Base-by-base conservation (phyloP, 64 coral and sea anemone genomes). In the Stylophora pistillata region DNA sequence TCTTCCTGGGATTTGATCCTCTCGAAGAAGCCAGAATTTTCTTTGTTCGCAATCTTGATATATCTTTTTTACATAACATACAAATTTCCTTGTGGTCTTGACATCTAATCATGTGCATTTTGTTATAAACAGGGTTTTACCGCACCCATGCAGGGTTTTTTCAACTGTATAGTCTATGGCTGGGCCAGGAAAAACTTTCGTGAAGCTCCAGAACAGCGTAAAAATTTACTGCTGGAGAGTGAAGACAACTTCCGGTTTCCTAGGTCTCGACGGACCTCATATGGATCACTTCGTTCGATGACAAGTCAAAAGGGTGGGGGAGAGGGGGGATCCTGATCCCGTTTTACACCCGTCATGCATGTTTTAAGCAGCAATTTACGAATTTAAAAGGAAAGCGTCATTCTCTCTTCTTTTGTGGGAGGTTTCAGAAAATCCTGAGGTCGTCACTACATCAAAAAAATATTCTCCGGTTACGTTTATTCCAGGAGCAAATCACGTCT, bases 121-220 rank as follows among this genome's bases (percentile, higher is more conserved):
- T 47, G 37, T 47, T 53, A 23, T 77, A 47, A 28, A 34, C 74
- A 97, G 95, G 91, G 87, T 58, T 76, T 97, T 1, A 90, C 91
- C 13, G 95, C 95, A 71, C 95, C 95, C 21, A 89, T 97, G 86
- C 95, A 97, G 25, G 95, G 95, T 10, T 97, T 97, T 83, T 71
- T 97, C 5, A 97, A 97, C 73, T 78, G 91, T 28, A 86, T 97
- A 2, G 91, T 97, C 71, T 97, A 97, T 76, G 95, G 95, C 61
- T 97, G 95, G 95, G 78, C 91, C 28, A 89, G 95, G 71, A 90
- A 62, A 23, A 90, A 75, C 13, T 97, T 97, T 64, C 95, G 91
- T 25, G 57, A 89, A 0, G 95, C 91, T 16, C 23, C 90, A 16
- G 60, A 74, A 60, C 74, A 77, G 32, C 28, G 68, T 25, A 84